phyloP scores from a whole-genome alignment of 1,140 invertebrate species.

The Nephotettix cincticeps region DNA sequence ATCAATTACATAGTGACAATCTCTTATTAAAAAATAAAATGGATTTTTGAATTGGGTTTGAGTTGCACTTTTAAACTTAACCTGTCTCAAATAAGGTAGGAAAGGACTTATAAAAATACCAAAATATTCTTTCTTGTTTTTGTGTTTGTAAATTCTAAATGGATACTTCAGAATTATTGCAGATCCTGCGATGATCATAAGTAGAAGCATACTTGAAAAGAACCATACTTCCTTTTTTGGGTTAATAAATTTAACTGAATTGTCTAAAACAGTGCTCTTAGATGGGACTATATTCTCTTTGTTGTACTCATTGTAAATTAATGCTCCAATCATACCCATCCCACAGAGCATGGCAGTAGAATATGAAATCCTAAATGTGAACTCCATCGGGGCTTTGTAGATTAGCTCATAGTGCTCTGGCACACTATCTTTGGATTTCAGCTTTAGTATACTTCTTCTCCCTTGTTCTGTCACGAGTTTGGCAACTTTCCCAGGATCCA shows the following conservation, averaged over 20 bases:
- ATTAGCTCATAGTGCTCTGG: neutral
- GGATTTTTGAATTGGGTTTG: neutral
- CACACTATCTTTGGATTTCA: neutral
- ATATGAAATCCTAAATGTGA: neutral
- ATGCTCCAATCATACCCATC: neutral
- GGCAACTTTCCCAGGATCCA: no score
- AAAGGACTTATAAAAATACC: neutral
- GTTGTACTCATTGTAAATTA: neutral
- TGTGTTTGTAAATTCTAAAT: slow-evolving; percentile 1
- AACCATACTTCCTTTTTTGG: neutral
- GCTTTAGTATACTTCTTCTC: neutral
- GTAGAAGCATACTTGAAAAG: neutral
- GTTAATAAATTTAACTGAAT: neutral
- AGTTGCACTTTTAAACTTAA: neutral
- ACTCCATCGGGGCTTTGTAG: neutral
- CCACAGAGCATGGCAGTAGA: neutral
- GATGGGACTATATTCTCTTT: neutral
- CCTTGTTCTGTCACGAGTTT: neutral
- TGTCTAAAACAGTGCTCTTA: neutral
- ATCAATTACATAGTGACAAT: neutral
- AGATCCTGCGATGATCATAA: neutral
- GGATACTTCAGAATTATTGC: neutral
- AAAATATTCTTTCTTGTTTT: neutral
- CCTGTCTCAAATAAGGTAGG: neutral
- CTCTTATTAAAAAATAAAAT: neutral